These are phyloP conservation scores for Gymnosoma rotundatum DNA, from an alignment of 2,888 invertebrate genomes.

Conservation along the genomic window DNA sequence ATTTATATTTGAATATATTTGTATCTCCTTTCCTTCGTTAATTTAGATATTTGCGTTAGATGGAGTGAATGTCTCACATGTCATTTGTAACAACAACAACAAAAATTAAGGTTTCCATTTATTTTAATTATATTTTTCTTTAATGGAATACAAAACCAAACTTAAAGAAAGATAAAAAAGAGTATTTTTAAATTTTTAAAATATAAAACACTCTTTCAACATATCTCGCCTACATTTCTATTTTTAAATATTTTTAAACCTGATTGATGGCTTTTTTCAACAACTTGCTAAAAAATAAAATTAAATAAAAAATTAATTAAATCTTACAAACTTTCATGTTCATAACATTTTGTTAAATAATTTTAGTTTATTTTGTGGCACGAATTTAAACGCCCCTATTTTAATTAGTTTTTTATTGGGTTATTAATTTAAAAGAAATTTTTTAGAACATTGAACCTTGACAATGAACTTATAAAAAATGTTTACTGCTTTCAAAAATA, in stretches of 20 bases:
- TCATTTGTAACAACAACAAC: slow-evolving; percentile 9
- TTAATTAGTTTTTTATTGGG: not conserved
- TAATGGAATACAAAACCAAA: too few species aligned
- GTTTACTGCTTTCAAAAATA: not conserved
- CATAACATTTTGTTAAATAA: slow-evolving; percentile 14
- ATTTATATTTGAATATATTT: not conserved
- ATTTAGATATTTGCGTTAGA: slow-evolving; percentile 4
- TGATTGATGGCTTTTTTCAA: too few species aligned
- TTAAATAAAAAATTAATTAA: slow-evolving; percentile 16
- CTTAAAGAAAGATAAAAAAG: too few species aligned
- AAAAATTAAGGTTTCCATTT: too few species aligned
- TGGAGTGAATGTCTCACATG: slow-evolving; percentile 60
- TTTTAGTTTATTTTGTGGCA: slow-evolving; percentile 5
- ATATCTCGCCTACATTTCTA: too few species aligned
- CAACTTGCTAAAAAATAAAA: too few species aligned
- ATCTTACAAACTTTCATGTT: slow-evolving; percentile 21
- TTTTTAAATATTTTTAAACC: too few species aligned
- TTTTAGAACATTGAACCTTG: slow-evolving; percentile 38
- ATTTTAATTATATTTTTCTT: too few species aligned
- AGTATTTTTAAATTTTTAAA: too few species aligned
- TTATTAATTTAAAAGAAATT: slow-evolving; percentile 2
- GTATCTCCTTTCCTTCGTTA: not conserved
- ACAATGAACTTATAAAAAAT: slow-evolving; percentile 35
- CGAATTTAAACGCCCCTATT: slow-evolving; percentile 18
- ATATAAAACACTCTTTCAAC: too few species aligned